Evolutionary conservation across 2,888 invertebrate species (phyloP).

Genomic region (Perithous albicinctus): DNA sequence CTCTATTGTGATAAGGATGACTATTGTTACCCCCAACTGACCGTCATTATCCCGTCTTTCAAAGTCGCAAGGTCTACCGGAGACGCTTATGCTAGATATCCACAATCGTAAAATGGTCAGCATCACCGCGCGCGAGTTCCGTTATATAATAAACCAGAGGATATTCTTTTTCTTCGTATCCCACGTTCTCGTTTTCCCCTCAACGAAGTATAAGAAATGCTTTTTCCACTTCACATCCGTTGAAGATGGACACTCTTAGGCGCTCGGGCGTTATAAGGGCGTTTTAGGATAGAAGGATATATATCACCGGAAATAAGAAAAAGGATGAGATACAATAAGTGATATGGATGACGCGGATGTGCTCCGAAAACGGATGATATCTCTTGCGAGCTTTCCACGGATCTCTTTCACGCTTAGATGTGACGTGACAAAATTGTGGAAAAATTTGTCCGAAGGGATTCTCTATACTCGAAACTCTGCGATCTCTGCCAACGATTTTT

Average conservation of each 20-base stretch:
- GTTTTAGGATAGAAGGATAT: conserved; percentile 32
- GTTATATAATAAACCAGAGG: conserved; percentile 16
- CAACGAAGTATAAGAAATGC: conserved; percentile 17
- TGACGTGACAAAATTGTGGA: conserved; percentile 34
- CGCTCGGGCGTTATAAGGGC: conserved; percentile 40
- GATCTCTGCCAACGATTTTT: conserved; percentile 14
- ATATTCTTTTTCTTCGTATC: conserved; percentile 27
- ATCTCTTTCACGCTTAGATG: conserved; percentile 24
- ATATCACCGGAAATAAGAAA: conserved; percentile 38
- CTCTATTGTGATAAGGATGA: background rate
- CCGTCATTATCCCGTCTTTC: background rate
- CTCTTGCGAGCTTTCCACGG: conserved; percentile 22
- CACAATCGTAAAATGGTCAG: conserved; percentile 4
- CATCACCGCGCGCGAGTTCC: background rate
- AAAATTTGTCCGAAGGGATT: conserved; percentile 13
- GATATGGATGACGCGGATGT: conserved; percentile 59
- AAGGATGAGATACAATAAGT: conserved; percentile 57
- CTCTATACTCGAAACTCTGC: background rate
- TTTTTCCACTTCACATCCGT: conserved; percentile 13
- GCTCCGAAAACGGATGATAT: conserved; percentile 44
- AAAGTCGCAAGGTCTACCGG: no score
- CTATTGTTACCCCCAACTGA: background rate
- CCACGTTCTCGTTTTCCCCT: conserved; percentile 6
- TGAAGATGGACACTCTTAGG: conserved; percentile 39
- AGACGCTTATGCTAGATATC: background rate